Conservation (phyloP, 2,113 vertebrate genomes). For the Microtus oregoni region DNA sequence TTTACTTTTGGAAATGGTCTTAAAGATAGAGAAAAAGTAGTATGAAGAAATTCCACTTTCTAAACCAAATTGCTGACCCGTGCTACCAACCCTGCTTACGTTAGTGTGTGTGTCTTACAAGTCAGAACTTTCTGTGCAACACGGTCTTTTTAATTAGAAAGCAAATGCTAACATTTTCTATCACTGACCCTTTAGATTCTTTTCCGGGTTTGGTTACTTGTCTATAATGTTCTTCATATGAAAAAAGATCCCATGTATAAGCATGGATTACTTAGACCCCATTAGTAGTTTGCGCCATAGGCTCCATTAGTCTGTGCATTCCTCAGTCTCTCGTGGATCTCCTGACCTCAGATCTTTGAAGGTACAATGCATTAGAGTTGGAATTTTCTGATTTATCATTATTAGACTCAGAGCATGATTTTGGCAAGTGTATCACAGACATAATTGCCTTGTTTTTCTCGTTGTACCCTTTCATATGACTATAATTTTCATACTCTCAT, state of each 20-base stretch:
- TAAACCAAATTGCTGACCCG: not conserved
- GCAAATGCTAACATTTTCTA: not conserved
- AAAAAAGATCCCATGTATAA: not conserved
- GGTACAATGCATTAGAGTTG: not conserved
- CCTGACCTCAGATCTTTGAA: not conserved
- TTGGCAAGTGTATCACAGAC: not conserved
- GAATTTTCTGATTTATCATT: not conserved
- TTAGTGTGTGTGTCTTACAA: not conserved
- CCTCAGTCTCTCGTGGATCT: not conserved
- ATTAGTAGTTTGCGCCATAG: not conserved
- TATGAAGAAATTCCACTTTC: not conserved
- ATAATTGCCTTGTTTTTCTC: not conserved
- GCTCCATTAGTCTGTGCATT: not conserved
- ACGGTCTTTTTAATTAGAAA: not conserved
- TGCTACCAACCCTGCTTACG: not conserved
- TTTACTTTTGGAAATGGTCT: not conserved
- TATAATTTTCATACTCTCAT: slow-evolving; percentile 4
- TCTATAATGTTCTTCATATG: not conserved
- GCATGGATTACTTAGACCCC: not conserved
- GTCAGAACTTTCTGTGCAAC: not conserved
- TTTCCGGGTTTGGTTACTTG: not conserved
- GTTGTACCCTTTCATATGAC: not conserved
- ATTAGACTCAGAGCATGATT: not conserved
- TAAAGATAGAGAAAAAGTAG: not conserved
- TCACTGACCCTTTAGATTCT: not conserved